These are phyloP conservation scores for Catalaphyllia jardinei DNA, from an alignment of 64 coral and sea anemone genomes.

Conservation along the genomic window DNA sequence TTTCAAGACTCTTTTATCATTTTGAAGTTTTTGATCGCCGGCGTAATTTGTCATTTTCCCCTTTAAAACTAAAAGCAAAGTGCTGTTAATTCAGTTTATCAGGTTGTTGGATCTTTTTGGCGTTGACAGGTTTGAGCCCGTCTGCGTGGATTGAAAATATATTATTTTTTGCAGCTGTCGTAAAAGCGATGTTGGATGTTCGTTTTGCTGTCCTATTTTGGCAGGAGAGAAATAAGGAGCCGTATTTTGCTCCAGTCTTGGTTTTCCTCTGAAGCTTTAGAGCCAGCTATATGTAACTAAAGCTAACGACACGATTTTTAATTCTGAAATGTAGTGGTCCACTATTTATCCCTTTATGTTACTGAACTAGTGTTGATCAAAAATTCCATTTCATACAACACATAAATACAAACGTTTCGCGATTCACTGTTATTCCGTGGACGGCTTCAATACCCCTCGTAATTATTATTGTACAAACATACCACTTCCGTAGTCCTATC, in stretches of 20 bases:
- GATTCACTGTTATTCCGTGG: background rate
- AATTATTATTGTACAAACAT: background rate
- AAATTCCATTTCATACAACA: too few relatives aligned
- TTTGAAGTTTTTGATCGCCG: background rate
- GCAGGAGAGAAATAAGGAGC: too few relatives aligned
- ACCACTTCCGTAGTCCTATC: background rate
- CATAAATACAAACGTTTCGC: too few relatives aligned
- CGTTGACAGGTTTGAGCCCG: conserved; percentile 4
- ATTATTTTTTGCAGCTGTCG: background rate
- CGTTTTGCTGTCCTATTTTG: background rate
- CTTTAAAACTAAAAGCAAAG: background rate
- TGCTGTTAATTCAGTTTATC: background rate
- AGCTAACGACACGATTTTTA: too few relatives aligned
- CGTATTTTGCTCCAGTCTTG: too few relatives aligned
- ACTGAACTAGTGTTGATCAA: too few relatives aligned
- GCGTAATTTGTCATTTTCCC: background rate
- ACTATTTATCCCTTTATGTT: too few relatives aligned
- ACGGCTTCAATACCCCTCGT: background rate
- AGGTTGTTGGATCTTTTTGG: background rate
- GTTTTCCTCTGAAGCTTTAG: too few relatives aligned
- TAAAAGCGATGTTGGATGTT: background rate
- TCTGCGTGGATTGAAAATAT: background rate
- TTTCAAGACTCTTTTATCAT: background rate
- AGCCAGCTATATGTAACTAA: too few relatives aligned
- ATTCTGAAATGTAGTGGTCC: too few relatives aligned